Evolutionary conservation across 2,797 vertebrate genomes (phyloP).

Genomic region (Cercopithecus diana): DNA sequence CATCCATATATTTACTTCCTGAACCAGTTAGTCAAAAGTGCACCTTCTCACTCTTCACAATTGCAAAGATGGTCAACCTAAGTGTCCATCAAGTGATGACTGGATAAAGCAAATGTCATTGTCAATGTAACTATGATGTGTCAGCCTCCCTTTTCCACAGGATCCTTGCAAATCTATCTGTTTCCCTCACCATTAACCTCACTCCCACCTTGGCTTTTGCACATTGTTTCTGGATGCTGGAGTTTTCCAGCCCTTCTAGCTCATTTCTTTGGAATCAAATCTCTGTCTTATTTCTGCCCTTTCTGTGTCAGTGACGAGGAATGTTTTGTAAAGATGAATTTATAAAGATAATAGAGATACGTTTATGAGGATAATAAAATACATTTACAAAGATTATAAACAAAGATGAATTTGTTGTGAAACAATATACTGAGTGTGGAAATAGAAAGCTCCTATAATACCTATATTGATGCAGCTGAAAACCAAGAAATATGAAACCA

Average conservation of each 20-base stretch:
- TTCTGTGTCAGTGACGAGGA: rapidly evolving
- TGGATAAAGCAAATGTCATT: background rate
- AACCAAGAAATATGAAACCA: background rate
- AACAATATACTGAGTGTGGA: rapidly evolving
- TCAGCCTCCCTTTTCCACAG: too few relatives aligned
- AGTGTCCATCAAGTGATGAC: background rate
- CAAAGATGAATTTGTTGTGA: background rate
- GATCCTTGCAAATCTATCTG: background rate
- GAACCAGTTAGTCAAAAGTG: background rate
- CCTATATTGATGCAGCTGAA: too few relatives aligned
- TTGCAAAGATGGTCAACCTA: background rate
- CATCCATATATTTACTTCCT: too few relatives aligned
- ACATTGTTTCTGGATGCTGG: background rate
- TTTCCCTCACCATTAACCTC: background rate
- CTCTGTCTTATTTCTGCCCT: rapidly evolving
- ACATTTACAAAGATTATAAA: background rate
- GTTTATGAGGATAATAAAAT: background rate
- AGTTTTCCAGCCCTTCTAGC: background rate
- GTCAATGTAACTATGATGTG: rapidly evolving
- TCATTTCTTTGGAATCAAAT: too few relatives aligned
- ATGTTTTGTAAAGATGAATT: background rate
- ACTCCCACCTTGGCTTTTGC: background rate
- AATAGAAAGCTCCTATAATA: too few relatives aligned
- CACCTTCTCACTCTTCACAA: background rate
- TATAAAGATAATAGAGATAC: background rate